Conservation (phyloP, 2,888 invertebrate genomes). For the Celastrina argiolus region DNA sequence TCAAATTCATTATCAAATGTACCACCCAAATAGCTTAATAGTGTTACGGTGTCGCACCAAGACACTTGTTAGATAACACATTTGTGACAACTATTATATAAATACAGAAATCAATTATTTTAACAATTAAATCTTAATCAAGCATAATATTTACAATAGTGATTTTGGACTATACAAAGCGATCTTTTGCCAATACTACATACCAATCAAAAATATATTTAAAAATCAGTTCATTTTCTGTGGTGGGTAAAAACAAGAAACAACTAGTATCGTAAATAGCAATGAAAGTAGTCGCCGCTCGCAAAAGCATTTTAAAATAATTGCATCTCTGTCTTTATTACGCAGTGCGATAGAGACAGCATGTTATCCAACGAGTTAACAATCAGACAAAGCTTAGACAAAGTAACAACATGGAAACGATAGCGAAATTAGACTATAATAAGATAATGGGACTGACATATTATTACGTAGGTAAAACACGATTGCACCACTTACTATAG, state of each 20-base stretch:
- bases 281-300: no score
- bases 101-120: neutral
- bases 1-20: slow-evolving; percentile 15
- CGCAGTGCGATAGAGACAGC: neutral
- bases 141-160: slow-evolving; percentile 1
- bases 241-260: neutral
- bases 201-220: neutral
- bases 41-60: neutral
- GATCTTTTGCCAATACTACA: neutral
- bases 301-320: neutral
- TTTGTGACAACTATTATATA: no score
- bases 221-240: neutral
- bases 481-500: no score
- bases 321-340: neutral
- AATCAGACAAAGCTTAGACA: neutral
- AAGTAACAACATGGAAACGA: neutral
- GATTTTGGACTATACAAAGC: neutral
- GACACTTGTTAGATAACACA: neutral
- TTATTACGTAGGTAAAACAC: neutral
- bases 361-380: neutral
- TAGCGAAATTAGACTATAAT: neutral
- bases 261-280: no score
- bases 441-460: neutral
- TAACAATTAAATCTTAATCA: neutral
- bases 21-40: slow-evolving; percentile 2